phyloP scores from a whole-genome alignment of 2,113 vertebrate species.

The Eonycteris spelaea region DNA sequence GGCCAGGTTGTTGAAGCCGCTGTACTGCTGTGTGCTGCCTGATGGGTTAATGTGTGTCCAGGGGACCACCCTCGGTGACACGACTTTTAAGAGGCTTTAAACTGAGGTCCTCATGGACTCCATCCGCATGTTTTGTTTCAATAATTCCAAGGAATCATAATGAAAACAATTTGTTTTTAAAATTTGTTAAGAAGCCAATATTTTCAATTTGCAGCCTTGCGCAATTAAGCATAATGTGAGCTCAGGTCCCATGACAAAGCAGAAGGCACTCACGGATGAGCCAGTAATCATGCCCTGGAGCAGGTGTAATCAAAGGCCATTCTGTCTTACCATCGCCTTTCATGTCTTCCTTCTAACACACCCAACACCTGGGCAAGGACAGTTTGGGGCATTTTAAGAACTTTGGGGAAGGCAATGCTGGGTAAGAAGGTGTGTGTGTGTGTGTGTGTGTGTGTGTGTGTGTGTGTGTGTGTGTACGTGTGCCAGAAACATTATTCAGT shows the following conservation, averaged over 20 bases:
- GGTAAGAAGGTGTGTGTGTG: background rate
- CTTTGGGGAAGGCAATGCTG: background rate
- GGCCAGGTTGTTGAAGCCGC: background rate
- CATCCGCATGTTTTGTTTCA: background rate
- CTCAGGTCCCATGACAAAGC: background rate
- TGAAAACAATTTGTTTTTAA: background rate
- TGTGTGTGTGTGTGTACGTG: background rate
- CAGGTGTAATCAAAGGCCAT: no score
- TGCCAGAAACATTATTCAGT: background rate
- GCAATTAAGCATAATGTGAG: background rate
- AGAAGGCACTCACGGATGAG: background rate
- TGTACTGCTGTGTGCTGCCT: background rate
- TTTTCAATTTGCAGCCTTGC: background rate
- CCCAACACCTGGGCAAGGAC: background rate
- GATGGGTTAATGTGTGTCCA: background rate
- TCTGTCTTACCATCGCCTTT: no score
- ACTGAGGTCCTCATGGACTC: background rate
- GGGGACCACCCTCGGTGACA: background rate
- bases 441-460: no score
- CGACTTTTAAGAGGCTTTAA: background rate
- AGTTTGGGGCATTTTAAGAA: background rate
- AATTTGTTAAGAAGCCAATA: background rate
- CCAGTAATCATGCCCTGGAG: background rate
- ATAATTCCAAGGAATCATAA: background rate
- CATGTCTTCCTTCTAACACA: background rate